Evolutionary conservation across 2,888 invertebrate species (phyloP).

Genomic region (Acanthosepion pharaonis): DNA sequence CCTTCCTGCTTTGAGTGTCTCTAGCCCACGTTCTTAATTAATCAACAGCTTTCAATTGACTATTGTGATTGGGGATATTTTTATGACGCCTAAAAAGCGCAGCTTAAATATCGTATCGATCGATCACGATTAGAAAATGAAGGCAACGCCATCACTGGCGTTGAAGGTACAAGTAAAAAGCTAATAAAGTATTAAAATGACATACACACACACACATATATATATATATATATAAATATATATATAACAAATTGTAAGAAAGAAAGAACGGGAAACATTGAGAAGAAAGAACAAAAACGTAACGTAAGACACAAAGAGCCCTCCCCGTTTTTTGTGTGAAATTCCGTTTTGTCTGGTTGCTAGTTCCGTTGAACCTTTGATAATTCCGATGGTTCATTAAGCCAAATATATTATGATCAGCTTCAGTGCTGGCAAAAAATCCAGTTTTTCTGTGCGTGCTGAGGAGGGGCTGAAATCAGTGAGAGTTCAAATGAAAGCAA

Average conservation of each 20-base stretch:
- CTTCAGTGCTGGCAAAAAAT: not conserved
- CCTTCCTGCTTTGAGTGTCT: not conserved
- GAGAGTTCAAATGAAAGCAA: not conserved
- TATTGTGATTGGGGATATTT: conserved; percentile 33
- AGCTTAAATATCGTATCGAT: not conserved
- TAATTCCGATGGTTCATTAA: not conserved
- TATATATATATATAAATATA: too few species aligned
- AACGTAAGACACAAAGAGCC: not conserved
- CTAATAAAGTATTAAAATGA: not conserved
- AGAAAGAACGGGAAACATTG: not conserved
- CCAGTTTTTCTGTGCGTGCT: not conserved
- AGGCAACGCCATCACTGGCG: not conserved
- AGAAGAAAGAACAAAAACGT: not conserved
- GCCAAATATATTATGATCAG: not conserved
- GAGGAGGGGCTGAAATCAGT: not conserved
- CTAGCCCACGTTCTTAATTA: not conserved
- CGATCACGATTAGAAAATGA: not conserved
- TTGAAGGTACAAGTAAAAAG: not conserved
- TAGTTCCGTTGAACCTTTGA: not conserved
- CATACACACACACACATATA: fast-evolving
- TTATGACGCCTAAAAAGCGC: not conserved
- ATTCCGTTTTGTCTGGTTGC: not conserved
- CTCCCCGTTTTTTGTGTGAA: not conserved
- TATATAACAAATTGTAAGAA: not conserved
- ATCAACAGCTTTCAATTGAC: conserved; percentile 7